phyloP scores from a whole-genome alignment of 1,140 invertebrate species.

The Brachionus manjavacas region DNA sequence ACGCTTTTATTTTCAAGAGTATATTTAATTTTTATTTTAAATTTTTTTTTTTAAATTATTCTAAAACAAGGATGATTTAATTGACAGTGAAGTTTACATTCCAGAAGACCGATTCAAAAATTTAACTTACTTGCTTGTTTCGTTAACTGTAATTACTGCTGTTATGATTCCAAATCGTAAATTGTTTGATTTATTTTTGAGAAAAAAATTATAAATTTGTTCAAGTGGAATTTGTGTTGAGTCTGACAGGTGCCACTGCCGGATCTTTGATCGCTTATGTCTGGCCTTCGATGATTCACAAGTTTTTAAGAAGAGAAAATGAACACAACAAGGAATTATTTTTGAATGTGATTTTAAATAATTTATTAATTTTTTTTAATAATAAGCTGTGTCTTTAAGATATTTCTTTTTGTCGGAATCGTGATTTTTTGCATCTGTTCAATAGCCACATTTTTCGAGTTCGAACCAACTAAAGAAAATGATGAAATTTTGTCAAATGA shows the following conservation, averaged over 20 bases:
- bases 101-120: slow-evolving; percentile 72
- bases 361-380: neutral
- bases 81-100: slow-evolving; percentile 60
- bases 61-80: neutral
- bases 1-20: slow-evolving; percentile 82
- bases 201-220: neutral
- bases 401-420: slow-evolving; percentile 6
- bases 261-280: slow-evolving; percentile 88
- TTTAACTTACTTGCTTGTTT: slow-evolving; percentile 72
- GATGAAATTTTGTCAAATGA: neutral
- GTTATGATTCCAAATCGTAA: slow-evolving; percentile 59
- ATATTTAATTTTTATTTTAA: slow-evolving; percentile 46
- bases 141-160: slow-evolving; percentile 69
- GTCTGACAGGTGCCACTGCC: slow-evolving; percentile 84
- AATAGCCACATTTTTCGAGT: slow-evolving; percentile 30
- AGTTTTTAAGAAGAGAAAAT: neutral
- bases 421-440: slow-evolving; percentile 22
- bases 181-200: neutral
- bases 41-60: neutral
- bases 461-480: slow-evolving; percentile 35
- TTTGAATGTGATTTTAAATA: slow-evolving; percentile 15
- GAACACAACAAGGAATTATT: neutral
- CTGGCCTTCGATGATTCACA: slow-evolving; percentile 71
- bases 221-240: slow-evolving; percentile 80
- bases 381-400: neutral